phyloP scores from a whole-genome alignment of 2,888 invertebrate species.

The Nomada goodeniana region DNA sequence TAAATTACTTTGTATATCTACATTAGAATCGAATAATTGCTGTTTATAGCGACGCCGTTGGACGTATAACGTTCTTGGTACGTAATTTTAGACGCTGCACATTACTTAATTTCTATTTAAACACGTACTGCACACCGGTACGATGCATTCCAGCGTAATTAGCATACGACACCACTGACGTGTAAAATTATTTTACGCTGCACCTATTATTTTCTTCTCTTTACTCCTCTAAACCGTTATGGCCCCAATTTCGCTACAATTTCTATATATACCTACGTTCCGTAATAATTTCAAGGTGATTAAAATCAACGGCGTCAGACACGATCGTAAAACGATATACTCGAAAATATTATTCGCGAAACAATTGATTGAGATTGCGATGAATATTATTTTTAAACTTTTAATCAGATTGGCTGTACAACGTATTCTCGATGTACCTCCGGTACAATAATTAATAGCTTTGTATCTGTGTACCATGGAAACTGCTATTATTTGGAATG shows the following conservation, averaged over 20 bases:
- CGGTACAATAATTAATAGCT: too few species aligned
- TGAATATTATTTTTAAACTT: too few species aligned
- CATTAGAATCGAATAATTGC: constrained; percentile 49
- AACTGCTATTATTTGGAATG: too few species aligned
- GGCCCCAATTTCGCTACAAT: neutral
- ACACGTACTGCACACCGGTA: neutral
- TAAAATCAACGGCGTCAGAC: too few species aligned
- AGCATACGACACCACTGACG: neutral
- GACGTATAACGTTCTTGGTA: constrained; percentile 5
- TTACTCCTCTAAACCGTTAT: neutral
- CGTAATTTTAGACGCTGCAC: constrained; percentile 14
- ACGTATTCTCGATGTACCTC: too few species aligned
- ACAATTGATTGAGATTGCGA: too few species aligned
- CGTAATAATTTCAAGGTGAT: too few species aligned
- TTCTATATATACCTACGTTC: neutral
- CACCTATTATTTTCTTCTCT: neutral
- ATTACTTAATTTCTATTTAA: constrained; percentile 31
- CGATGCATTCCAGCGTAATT: neutral
- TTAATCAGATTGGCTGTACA: too few species aligned
- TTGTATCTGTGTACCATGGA: too few species aligned
- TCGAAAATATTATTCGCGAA: too few species aligned
- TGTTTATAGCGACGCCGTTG: constrained; percentile 22
- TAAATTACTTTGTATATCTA: constrained; percentile 48
- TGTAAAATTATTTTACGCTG: constrained; percentile 9
- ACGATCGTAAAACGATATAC: too few species aligned